These are phyloP conservation scores for Myotis findleyi DNA, from an alignment of 2,797 vertebrate genomes.

Conservation along the genomic window DNA sequence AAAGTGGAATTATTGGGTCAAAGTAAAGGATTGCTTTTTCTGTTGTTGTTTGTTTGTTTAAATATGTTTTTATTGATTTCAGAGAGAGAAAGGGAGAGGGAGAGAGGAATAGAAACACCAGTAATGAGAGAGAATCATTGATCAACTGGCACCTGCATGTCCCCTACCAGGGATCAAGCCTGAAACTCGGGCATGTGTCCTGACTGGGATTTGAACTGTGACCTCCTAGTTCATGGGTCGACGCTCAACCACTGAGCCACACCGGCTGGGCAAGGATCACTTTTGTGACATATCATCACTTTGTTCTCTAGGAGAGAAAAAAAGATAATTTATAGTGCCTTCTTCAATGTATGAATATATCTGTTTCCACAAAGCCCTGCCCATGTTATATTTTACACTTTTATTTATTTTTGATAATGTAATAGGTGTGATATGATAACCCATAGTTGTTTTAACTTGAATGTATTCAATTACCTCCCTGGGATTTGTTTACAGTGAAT, in stretches of 20 bases:
- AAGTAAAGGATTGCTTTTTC: neutral
- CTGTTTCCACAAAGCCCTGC: neutral
- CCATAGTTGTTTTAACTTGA: constrained; percentile 29
- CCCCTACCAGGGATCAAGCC: too few relatives aligned
- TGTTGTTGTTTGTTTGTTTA: too few relatives aligned
- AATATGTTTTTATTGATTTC: too few relatives aligned
- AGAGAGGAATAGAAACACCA: too few relatives aligned
- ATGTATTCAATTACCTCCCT: neutral
- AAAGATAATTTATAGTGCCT: neutral
- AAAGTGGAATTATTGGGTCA: constrained; percentile 14
- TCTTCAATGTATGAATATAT: neutral
- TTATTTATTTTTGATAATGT: constrained; percentile 40
- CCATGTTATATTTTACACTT: constrained; percentile 19
- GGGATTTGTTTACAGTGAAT: constrained; percentile 55
- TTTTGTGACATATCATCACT: neutral
- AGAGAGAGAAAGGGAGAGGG: too few relatives aligned
- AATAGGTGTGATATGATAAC: constrained; percentile 17
- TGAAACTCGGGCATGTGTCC: too few relatives aligned
- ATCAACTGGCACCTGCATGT: too few relatives aligned
- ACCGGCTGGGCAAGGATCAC: too few relatives aligned
- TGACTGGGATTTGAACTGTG: too few relatives aligned
- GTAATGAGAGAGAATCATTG: too few relatives aligned
- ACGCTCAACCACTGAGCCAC: too few relatives aligned
- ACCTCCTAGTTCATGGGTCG: too few relatives aligned
- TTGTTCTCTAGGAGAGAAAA: neutral